Base-by-base conservation (phyloP, 2,888 invertebrate genomes). In the Horisme vitalbata region DNA sequence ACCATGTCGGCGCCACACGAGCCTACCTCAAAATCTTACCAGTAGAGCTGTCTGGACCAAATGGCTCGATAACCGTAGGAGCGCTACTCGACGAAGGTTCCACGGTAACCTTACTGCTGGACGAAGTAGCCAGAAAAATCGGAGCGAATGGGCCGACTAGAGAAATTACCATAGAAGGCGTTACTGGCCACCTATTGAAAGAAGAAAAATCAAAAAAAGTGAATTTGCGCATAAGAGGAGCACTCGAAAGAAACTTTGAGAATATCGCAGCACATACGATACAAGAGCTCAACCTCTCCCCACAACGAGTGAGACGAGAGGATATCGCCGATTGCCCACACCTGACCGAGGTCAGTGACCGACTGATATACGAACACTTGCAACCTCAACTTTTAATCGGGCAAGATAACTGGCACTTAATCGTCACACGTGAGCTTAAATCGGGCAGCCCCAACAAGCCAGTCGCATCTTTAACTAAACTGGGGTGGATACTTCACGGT, bases 21-120 rank as follows among this genome's bases (percentile, higher is more conserved):
- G n/a, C n/a, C n/a, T n/a, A n/a, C n/a, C n/a, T n/a, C n/a, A n/a
- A n/a, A n/a, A n/a, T n/a, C n/a, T n/a, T n/a, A n/a, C n/a, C n/a
- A n/a, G n/a, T n/a, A n/a, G n/a, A n/a, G n/a, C n/a, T n/a, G n/a
- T n/a, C n/a, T n/a, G n/a, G n/a, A n/a, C n/a, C n/a, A n/a, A n/a
- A n/a, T n/a, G n/a, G n/a, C n/a, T n/a, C n/a, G n/a, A n/a, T n/a
- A n/a, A n/a, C n/a, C n/a, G n/a, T n/a, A n/a, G n/a, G n/a, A n/a
- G 56, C 56, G 0, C 30, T 52, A 0, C 13, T 53, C 18, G 52
- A 51, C 14, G 55, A 55, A 5, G 55, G 55, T 1, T 37, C 41
- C 5, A 55, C 55, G 1, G 23, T 38, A 2, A 45, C 54, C 1
- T 10, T 55, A 0, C 31, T 48, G 4, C 45, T 45, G 4, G 5